Conservation (phyloP, 1,140 invertebrate species). For the Zaprionus inermis region DNA sequence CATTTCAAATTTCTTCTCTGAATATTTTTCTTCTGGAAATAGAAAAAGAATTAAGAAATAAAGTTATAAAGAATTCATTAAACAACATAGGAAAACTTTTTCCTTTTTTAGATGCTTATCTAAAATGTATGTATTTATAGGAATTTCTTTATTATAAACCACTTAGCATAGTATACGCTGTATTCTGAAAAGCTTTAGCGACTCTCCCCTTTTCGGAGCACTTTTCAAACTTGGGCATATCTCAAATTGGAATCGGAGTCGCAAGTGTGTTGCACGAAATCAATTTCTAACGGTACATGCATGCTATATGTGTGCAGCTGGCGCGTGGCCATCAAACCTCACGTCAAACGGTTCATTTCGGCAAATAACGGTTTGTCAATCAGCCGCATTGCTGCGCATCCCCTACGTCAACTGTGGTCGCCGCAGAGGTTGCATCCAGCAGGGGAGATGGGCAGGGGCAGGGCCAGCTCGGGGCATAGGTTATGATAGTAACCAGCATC, state of each 20-base stretch:
- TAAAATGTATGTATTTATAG: no score
- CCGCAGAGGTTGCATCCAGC: neutral
- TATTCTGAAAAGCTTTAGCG: no score
- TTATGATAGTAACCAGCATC: slow-evolving; percentile 19
- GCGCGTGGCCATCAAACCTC: slow-evolving; percentile 38
- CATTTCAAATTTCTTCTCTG: no score
- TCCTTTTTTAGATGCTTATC: no score
- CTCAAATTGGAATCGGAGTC: neutral
- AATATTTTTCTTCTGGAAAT: no score
- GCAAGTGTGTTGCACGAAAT: neutral
- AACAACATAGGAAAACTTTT: no score
- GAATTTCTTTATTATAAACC: no score
- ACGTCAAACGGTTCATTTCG: slow-evolving; percentile 73
- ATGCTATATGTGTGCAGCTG: neutral
- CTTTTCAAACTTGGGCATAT: neutral
- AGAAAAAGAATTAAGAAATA: no score
- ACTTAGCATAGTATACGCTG: no score
- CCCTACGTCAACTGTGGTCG: slow-evolving; percentile 39
- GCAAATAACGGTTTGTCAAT: slow-evolving; percentile 78
- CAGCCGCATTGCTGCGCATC: slow-evolving; percentile 37
- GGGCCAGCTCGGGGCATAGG: neutral
- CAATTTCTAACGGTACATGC: neutral
- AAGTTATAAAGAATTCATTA: no score
- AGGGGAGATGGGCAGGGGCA: neutral
- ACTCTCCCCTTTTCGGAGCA: no score